A percentile compares a stretch with the other conserved stretches of the same genome.
Evolutionary conservation across 2,113 vertebrate genomes (phyloP).

Genomic region (Erinaceus europaeus): DNA sequence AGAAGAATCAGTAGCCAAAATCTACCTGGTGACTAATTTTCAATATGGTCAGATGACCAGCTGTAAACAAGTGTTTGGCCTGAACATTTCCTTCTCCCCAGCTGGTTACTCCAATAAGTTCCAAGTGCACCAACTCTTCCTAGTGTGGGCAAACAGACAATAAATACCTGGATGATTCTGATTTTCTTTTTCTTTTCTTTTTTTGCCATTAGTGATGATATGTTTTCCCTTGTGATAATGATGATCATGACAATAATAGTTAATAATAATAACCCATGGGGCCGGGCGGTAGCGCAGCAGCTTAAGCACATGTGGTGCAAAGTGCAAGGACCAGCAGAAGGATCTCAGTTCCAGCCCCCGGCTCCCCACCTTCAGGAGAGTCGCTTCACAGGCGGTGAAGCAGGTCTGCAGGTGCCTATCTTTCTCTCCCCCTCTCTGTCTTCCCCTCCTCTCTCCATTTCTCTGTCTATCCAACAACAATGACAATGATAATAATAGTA

Average conservation of each 20-base stretch:
- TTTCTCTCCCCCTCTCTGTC: too few species aligned
- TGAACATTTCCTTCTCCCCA: conserved; percentile 14
- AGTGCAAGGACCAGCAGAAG: too few species aligned
- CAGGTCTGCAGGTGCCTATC: too few species aligned
- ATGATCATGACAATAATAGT: background rate
- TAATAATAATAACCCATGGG: background rate
- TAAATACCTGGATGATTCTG: background rate
- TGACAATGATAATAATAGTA: too few species aligned
- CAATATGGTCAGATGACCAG: conserved; percentile 51
- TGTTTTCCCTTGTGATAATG: background rate
- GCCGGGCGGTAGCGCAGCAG: too few species aligned
- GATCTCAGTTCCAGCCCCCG: too few species aligned
- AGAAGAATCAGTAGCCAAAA: too few species aligned
- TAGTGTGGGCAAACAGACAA: background rate
- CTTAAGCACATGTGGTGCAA: too few species aligned
- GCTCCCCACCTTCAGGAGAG: too few species aligned
- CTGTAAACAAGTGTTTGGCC: conserved; percentile 55
- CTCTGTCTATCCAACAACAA: too few species aligned
- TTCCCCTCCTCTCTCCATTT: too few species aligned
- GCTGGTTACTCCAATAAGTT: conserved; percentile 30
- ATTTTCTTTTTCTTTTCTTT: conserved; percentile 6
- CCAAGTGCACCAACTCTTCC: background rate
- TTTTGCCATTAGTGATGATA: background rate
- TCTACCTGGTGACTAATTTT: conserved; percentile 29
- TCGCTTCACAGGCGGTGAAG: too few species aligned